These are phyloP conservation scores for Apostichopus leukothele DNA, from an alignment of 53 echinoderm and acorn worm genomes.

Conservation along the genomic window DNA sequence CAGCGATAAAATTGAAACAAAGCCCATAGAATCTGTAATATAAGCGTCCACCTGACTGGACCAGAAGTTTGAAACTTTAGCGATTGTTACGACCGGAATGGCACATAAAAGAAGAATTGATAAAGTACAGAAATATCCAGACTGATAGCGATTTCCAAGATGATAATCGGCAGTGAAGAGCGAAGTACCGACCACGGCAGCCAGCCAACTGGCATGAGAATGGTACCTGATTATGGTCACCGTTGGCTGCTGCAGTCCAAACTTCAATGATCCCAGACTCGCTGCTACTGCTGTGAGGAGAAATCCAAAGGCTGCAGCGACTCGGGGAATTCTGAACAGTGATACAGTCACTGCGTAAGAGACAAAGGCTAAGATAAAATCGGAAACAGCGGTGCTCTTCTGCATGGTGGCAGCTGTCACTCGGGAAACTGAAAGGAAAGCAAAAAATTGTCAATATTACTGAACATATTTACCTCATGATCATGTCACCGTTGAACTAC, in stretches of 20 bases:
- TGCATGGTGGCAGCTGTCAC: not conserved
- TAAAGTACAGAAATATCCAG: constrained; percentile 53
- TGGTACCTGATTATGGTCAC: constrained; percentile 66
- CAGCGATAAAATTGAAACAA: constrained; percentile 71
- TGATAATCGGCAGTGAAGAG: constrained; percentile 73
- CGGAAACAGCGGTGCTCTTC: constrained; percentile 73
- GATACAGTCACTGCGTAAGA: constrained; percentile 66
- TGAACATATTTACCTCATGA: not conserved
- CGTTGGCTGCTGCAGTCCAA: constrained; percentile 53
- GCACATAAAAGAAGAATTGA: constrained; percentile 63
- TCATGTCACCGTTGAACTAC: too few species aligned
- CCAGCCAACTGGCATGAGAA: constrained; percentile 67
- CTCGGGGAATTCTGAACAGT: constrained; percentile 48
- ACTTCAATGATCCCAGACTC: constrained; percentile 68
- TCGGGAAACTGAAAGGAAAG: not conserved
- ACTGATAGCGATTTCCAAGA: constrained; percentile 56
- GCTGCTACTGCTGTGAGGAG: constrained; percentile 72
- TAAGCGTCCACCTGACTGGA: constrained; percentile 40
- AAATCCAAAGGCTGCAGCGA: constrained; percentile 69
- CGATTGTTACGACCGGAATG: constrained; percentile 52
- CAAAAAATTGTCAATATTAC: not conserved
- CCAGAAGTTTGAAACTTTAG: constrained; percentile 13
- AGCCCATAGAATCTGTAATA: constrained; percentile 55
- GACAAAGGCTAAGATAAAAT: constrained; percentile 73
- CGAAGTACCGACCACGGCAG: constrained; percentile 67